These are phyloP conservation scores for Mongoloraphidia duomilia DNA, from an alignment of 2,888 invertebrate species.

Conservation along the genomic window DNA sequence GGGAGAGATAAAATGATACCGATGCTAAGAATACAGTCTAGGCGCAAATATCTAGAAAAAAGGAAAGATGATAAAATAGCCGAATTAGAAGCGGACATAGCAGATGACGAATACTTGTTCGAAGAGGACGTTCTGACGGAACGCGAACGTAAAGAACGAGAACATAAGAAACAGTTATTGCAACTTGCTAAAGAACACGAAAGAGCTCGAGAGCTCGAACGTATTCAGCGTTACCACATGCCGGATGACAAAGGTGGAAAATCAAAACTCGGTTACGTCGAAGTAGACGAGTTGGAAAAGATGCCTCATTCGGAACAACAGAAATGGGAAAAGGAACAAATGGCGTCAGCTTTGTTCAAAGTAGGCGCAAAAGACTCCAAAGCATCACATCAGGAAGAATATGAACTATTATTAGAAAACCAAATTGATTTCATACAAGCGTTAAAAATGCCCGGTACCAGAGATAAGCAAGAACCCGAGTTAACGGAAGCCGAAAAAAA, in stretches of 20 bases:
- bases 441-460: conserved; percentile 60
- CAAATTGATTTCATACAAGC: conserved; percentile 97
- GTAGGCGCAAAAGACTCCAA: conserved; percentile 85
- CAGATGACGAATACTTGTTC: conserved; percentile 93
- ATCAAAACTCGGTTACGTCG: conserved; percentile 57
- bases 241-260: conserved; percentile 74
- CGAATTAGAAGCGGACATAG: conserved; percentile 87
- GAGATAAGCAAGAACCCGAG: conserved; percentile 40
- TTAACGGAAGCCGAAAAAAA: conserved; percentile 55
- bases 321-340: conserved; percentile 97
- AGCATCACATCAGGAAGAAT: conserved; percentile 49
- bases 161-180: conserved; percentile 82
- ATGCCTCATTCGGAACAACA: conserved; percentile 72
- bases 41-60: conserved; percentile 88
- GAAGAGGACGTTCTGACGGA: conserved; percentile 73
- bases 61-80: conserved; percentile 91
- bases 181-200: conserved; percentile 91
- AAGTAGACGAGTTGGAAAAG: conserved; percentile 76
- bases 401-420: conserved; percentile 87
- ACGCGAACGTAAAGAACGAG: conserved; percentile 67
- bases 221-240: conserved; percentile 88
- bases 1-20: conserved; percentile 78
- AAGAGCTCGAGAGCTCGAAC: conserved; percentile 81
- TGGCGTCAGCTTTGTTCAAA: conserved; percentile 80
- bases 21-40: conserved; percentile 75